Evolutionary conservation across 2,113 vertebrate species (phyloP).

Genomic region (Lagenorhynchus albirostris): DNA sequence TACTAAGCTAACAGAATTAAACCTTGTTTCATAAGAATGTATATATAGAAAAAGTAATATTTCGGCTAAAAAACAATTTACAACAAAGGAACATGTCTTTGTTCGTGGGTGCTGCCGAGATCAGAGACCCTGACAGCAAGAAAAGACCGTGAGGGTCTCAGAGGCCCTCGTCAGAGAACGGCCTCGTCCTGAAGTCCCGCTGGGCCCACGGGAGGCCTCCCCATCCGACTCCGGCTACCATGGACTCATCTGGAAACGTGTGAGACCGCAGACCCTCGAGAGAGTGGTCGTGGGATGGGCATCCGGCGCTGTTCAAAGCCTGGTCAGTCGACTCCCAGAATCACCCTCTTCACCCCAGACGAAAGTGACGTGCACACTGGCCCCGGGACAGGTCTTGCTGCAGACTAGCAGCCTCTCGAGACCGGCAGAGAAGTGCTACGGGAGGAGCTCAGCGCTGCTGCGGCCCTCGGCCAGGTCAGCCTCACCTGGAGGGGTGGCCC

Average conservation of each 20-base stretch:
- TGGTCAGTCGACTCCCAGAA: background rate
- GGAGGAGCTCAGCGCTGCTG: background rate
- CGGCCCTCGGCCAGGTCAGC: too few relatives aligned
- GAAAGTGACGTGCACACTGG: background rate
- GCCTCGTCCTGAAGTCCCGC: background rate
- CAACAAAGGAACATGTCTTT: background rate
- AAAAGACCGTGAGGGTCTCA: rapidly evolving
- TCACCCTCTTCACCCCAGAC: background rate
- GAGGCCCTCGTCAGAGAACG: background rate
- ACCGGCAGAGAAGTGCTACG: rapidly evolving
- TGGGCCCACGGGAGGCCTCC: background rate
- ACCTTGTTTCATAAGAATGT: background rate
- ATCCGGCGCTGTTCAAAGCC: background rate
- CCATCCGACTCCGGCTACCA: rapidly evolving
- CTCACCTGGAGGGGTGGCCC: background rate
- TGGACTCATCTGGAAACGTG: rapidly evolving
- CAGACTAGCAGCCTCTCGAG: background rate
- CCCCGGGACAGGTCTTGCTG: background rate
- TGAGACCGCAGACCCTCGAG: background rate
- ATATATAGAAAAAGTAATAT: background rate
- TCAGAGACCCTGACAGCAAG: background rate
- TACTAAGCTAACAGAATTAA: background rate
- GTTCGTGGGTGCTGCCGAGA: background rate
- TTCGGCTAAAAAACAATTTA: background rate
- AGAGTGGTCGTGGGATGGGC: too few relatives aligned